These are phyloP conservation scores for Ctenicera cuprea DNA, from an alignment of 2,888 invertebrate species.

Conservation along the genomic window DNA sequence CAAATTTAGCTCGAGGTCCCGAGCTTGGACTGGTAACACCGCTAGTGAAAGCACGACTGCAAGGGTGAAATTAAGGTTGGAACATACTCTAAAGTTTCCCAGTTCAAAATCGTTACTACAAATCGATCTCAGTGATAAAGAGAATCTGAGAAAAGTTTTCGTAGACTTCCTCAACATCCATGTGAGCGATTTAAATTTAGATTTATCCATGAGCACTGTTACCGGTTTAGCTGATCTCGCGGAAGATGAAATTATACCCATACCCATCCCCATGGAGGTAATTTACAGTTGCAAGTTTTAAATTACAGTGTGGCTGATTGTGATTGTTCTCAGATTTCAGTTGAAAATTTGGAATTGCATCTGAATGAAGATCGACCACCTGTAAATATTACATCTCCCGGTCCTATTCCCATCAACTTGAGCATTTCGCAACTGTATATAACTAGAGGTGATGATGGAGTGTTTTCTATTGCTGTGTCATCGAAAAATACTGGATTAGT, in stretches of 20 bases:
- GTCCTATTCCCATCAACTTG: slow-evolving; percentile 86
- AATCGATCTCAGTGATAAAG: slow-evolving; percentile 72
- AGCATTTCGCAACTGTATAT: slow-evolving; percentile 82
- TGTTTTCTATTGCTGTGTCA: slow-evolving; percentile 84
- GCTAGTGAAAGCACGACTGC: slow-evolving; percentile 73
- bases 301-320: background rate
- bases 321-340: slow-evolving; percentile 76
- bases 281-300: background rate
- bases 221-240: slow-evolving; percentile 88
- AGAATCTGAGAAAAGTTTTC: slow-evolving; percentile 71
- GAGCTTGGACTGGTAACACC: slow-evolving; percentile 86
- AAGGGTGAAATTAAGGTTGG: slow-evolving; percentile 77
- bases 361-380: slow-evolving; percentile 90
- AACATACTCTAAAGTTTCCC: slow-evolving; percentile 76
- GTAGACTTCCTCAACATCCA: slow-evolving; percentile 78
- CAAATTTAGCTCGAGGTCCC: slow-evolving; percentile 87
- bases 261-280: slow-evolving; percentile 89
- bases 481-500: slow-evolving; percentile 39
- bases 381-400: slow-evolving; percentile 87
- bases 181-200: slow-evolving; percentile 79
- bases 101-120: slow-evolving; percentile 62
- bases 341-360: slow-evolving; percentile 85
- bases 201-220: slow-evolving; percentile 88
- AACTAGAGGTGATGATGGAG: slow-evolving; percentile 83
- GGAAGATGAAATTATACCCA: slow-evolving; percentile 89